Evolutionary conservation across 2,797 vertebrate species (phyloP).

Genomic region (Oophaga sylvatica): DNA sequence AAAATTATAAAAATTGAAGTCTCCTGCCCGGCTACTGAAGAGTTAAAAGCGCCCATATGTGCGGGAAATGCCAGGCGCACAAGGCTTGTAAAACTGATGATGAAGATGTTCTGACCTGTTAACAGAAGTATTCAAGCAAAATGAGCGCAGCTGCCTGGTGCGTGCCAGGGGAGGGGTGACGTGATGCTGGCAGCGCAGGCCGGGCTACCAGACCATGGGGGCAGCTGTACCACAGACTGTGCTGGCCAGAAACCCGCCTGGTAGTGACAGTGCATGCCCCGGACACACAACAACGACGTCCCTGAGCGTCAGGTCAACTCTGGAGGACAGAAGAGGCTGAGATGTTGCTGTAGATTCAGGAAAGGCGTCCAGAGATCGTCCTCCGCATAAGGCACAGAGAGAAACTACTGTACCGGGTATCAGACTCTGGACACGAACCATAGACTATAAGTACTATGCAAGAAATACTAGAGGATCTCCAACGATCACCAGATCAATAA

Average conservation of each 20-base stretch:
- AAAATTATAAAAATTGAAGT: neutral
- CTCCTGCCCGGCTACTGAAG: neutral
- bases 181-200: slow-evolving; percentile 19
- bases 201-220: slow-evolving; percentile 33
- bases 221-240: slow-evolving; percentile 25
- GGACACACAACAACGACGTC: neutral
- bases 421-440: neutral
- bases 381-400: neutral
- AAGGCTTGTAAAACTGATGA: slow-evolving; percentile 54
- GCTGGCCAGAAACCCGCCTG: neutral
- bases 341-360: neutral
- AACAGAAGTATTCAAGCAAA: slow-evolving; percentile 55
- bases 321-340: neutral
- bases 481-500: neutral
- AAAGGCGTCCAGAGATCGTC: neutral
- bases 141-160: slow-evolving; percentile 53
- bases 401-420: neutral
- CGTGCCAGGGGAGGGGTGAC: slow-evolving; percentile 19
- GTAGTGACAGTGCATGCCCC: neutral
- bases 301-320: neutral
- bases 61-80: slow-evolving; percentile 19
- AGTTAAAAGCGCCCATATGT: slow-evolving; percentile 26
- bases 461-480: neutral
- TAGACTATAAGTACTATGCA: neutral
- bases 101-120: slow-evolving; percentile 58